phyloP scores from a whole-genome alignment of 2,888 invertebrate genomes.

The Adelphocoris suturalis region DNA sequence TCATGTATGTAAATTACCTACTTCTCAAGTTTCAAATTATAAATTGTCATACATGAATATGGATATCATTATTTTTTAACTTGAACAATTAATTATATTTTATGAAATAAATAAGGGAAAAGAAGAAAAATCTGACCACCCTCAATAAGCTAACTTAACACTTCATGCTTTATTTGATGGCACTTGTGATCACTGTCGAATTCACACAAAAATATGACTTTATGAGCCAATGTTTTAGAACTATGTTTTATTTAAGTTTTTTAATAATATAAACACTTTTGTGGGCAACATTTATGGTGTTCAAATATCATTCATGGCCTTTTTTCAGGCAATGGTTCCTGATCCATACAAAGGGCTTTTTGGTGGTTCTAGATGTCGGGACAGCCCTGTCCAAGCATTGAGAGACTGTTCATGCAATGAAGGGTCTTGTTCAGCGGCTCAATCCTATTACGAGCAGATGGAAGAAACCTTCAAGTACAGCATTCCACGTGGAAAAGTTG shows the following conservation, averaged over 20 bases:
- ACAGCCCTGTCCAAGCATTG: constrained; percentile 88
- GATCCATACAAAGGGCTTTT: constrained; percentile 94
- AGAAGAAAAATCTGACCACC: too few relatives aligned
- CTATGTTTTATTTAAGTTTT: background rate
- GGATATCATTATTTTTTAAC: too few relatives aligned
- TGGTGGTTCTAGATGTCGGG: constrained; percentile 93
- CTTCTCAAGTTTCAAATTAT: too few relatives aligned
- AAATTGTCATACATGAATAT: too few relatives aligned
- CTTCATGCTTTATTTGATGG: too few relatives aligned
- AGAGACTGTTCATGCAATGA: constrained; percentile 84
- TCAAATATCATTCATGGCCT: background rate
- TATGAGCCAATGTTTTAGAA: background rate
- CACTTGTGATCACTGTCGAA: too few relatives aligned
- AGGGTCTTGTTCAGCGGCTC: constrained; percentile 85
- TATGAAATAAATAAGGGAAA: too few relatives aligned
- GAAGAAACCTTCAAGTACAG: constrained; percentile 88
- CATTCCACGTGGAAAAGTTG: constrained; percentile 88
- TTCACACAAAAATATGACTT: too few relatives aligned
- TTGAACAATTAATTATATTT: too few relatives aligned
- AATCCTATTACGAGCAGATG: constrained; percentile 90
- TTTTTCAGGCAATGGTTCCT: constrained; percentile 88
- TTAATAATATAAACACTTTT: background rate
- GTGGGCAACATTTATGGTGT: background rate
- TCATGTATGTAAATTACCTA: too few relatives aligned
- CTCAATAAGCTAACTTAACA: too few relatives aligned